Evolutionary conservation across 1,140 invertebrate species (phyloP), one percentile per base, ranked within the genome.

Genomic region (Brachionus plicatilis): DNA sequence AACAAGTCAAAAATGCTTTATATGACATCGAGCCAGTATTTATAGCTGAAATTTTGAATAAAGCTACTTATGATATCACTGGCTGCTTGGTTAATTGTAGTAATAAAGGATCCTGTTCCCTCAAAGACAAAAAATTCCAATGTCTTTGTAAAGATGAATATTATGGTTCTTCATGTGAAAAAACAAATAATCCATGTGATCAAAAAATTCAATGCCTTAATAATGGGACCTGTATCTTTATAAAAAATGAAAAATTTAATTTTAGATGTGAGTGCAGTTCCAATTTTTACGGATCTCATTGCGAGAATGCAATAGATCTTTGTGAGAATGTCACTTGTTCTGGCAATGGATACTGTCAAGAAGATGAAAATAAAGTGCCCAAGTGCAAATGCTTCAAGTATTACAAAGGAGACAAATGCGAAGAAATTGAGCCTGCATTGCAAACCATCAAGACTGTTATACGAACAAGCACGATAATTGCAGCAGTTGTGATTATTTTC

Each of bases 1-100:
- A 41, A 68, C 20, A 68, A 37, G 2, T 29, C 12, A 68, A 27
- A 8, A 68, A 68, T 33, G 11, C 8, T 27, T 27, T 60, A 0
- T 60, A 60, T 60, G 53, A 17, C 3, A 20, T 3, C 4, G 53
- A 60, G 9, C 53, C 53, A 27, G 20, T 60, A 9, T 1, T 20
- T 6, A 3, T 60, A 11, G 3, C 47, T 11, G 17, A 78, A 56
- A 47, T 78, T 3, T 29, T 78, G 17, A 50, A 56, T 20, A 37
- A 0, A 20, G 8, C 56, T 41, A 7, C 5, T 33, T 11, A 80
- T 80, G 78, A 80, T 65, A 33, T 80, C 0, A 1, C 50, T 53
- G 78, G 78, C 12, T 80, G 78, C 37, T 53, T 80, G 37, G 78
- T 56, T 3, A 80, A 80, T 24, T 80, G 78, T 43, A n/a, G 47